These are phyloP conservation scores for Biston stratarius DNA, from an alignment of 2,888 invertebrate species.

Conservation along the genomic window DNA sequence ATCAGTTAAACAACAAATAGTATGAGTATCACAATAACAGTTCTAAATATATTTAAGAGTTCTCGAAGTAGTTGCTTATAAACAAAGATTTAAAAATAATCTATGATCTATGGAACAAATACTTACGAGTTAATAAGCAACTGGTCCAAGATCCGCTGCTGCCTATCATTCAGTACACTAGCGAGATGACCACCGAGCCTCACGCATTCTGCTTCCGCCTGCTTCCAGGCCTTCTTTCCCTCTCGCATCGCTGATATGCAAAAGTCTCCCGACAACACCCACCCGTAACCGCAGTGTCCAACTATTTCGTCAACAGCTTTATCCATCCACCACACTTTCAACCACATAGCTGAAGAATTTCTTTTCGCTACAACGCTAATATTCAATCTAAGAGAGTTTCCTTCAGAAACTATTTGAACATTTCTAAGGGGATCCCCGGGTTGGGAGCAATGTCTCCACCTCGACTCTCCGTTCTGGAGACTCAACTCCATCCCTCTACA, in stretches of 20 bases:
- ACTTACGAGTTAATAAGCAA: conserved; percentile 89
- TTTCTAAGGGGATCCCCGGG: conserved; percentile 85
- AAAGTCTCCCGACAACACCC: conserved; percentile 89
- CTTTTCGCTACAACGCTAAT: conserved; percentile 74
- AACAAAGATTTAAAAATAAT: no score
- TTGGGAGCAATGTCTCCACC: conserved; percentile 87
- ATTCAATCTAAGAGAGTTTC: conserved; percentile 84
- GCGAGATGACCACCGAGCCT: conserved; percentile 89
- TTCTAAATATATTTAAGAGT: no score
- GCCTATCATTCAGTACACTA: conserved; percentile 88
- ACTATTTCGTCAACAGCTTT: conserved; percentile 87
- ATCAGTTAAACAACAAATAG: no score
- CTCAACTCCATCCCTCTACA: conserved; percentile 87
- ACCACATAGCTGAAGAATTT: conserved; percentile 79
- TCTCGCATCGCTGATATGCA: conserved; percentile 88
- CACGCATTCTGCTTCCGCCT: conserved; percentile 89
- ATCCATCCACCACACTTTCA: conserved; percentile 88
- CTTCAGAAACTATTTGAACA: conserved; percentile 87
- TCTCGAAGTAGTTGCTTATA: no score
- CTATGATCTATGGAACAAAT: conserved; percentile 3
- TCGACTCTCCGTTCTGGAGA: conserved; percentile 85
- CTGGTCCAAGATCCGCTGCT: conserved; percentile 88
- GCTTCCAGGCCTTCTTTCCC: conserved; percentile 87
- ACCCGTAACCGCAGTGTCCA: conserved; percentile 90
- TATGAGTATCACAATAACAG: no score